These are phyloP conservation scores for Spisula solida DNA, from an alignment of 2,888 invertebrate species.

Conservation along the genomic window DNA sequence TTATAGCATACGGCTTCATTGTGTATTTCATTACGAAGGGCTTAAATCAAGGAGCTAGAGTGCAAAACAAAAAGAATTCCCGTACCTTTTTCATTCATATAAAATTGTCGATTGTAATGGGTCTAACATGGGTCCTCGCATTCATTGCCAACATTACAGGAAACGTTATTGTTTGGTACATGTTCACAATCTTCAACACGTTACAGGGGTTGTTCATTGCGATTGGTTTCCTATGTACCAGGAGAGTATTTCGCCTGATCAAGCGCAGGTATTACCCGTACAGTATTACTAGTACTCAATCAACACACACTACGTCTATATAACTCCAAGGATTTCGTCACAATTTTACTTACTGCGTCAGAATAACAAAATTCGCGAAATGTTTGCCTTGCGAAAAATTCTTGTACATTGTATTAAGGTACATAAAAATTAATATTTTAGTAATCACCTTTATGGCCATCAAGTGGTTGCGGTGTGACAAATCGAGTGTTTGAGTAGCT, in stretches of 20 bases:
- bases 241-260: slow-evolving; percentile 75
- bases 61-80: slow-evolving; percentile 49
- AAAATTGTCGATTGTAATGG: slow-evolving; percentile 87
- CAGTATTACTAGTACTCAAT: neutral
- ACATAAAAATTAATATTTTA: no score
- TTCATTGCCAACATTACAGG: slow-evolving; percentile 87
- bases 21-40: slow-evolving; percentile 88
- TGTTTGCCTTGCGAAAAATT: no score
- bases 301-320: neutral
- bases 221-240: slow-evolving; percentile 82
- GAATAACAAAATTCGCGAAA: no score
- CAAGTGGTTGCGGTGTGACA: no score
- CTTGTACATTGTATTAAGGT: no score
- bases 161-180: slow-evolving; percentile 87
- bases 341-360: no score
- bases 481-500: no score
- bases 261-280: slow-evolving; percentile 47
- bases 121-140: slow-evolving; percentile 88
- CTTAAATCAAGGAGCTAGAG: slow-evolving; percentile 59
- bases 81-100: slow-evolving; percentile 74
- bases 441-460: no score
- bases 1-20: slow-evolving; percentile 89
- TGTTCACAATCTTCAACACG: slow-evolving; percentile 88
- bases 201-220: slow-evolving; percentile 90
- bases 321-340: neutral